Percentiles rank a stretch among this genome's conserved stretches.
Evolutionary conservation across 2,888 invertebrate genomes (phyloP).

Genomic region (Eurois occulta): DNA sequence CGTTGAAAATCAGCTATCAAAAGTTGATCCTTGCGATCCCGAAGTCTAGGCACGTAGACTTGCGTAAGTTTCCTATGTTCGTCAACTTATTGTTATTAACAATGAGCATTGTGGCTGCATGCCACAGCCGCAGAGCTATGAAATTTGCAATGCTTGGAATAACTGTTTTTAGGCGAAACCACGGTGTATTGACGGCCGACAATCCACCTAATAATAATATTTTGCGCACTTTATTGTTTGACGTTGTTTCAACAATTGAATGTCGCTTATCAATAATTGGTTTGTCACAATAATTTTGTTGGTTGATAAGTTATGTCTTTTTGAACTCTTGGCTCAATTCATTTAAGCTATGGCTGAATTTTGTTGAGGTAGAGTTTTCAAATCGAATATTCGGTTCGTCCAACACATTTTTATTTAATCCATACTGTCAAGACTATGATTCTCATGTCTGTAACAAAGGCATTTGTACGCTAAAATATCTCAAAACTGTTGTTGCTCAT

Average conservation of each 20-base stretch:
- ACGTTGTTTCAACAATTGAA: conserved; percentile 26
- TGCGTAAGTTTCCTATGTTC: conserved; percentile 60
- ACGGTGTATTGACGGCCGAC: conserved; percentile 35
- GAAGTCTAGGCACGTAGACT: conserved; percentile 59
- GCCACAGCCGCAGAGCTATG: conserved; percentile 55
- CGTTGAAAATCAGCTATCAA: conserved; percentile 49
- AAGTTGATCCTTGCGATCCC: conserved; percentile 45
- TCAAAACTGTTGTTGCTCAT: conserved; percentile 32
- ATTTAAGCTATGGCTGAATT: neutral
- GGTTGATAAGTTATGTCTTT: conserved; percentile 1
- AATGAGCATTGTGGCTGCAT: conserved; percentile 71
- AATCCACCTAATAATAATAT: conserved; percentile 60
- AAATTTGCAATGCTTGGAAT: conserved; percentile 68
- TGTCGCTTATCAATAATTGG: conserved; percentile 35
- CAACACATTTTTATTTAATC: conserved; percentile 7
- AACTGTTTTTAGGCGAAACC: conserved; percentile 66
- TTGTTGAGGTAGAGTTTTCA: neutral
- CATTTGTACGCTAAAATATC: conserved; percentile 22
- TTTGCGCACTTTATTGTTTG: conserved; percentile 53
- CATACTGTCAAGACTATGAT: conserved; percentile 6
- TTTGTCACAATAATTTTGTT: conserved; percentile 21
- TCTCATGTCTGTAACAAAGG: conserved; percentile 42
- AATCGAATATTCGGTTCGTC: neutral
- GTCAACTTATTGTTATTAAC: conserved; percentile 71
- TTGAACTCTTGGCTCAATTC: conserved; percentile 21